These are phyloP conservation scores for Heliconius hewitsoni DNA, from an alignment of 1,140 invertebrate genomes.

Conservation along the genomic window DNA sequence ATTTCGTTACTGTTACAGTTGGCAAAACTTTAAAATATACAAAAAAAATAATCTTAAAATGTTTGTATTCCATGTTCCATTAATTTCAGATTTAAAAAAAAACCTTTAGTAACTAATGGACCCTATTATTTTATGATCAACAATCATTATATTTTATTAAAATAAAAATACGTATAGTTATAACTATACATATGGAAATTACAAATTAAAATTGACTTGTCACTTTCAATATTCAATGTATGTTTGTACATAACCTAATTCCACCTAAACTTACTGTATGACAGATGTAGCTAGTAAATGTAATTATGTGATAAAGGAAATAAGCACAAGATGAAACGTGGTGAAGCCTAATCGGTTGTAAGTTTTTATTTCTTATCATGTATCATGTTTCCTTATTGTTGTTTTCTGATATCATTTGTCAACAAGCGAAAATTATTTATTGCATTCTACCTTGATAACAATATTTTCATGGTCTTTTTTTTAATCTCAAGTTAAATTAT, in stretches of 20 bases:
- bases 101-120: too few species aligned
- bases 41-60: too few species aligned
- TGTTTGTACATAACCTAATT: conserved; percentile 43
- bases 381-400: not conserved
- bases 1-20: too few species aligned
- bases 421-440: conserved; percentile 2
- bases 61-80: too few species aligned
- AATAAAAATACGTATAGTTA: too few species aligned
- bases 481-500: too few species aligned
- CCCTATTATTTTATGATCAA: too few species aligned
- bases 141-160: too few species aligned
- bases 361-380: conserved; percentile 48
- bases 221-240: not conserved
- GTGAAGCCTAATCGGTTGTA: conserved; percentile 72
- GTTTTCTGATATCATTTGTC: not conserved
- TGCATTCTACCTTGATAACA: not conserved
- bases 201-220: not conserved
- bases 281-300: conserved; percentile 68
- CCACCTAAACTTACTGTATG: conserved; percentile 67
- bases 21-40: too few species aligned
- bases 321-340: conserved; percentile 75
- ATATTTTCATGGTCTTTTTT: too few species aligned
- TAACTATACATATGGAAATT: not conserved
- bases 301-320: conserved; percentile 76
- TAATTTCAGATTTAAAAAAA: too few species aligned